A percentile compares a stretch with the other conserved stretches of the same genome.
phyloP scores from a whole-genome alignment of 1,140 invertebrate species.

The Orchestia grillus region DNA sequence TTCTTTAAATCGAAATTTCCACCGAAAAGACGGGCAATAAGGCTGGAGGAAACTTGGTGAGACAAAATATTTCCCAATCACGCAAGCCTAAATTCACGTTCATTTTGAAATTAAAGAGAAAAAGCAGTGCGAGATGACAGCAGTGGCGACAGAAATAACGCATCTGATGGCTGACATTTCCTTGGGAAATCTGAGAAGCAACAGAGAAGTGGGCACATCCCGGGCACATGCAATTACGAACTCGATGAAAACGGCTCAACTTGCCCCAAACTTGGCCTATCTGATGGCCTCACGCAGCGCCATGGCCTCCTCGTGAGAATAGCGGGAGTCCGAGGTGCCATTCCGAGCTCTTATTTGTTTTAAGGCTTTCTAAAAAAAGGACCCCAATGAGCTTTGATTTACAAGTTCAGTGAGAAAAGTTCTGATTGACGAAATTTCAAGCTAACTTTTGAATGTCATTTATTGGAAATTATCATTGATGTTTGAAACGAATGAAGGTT shows the following conservation, averaged over 20 bases:
- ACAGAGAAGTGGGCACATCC: neutral
- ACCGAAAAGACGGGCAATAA: neutral
- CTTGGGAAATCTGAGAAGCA: neutral
- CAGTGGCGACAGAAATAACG: neutral
- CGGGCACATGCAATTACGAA: neutral
- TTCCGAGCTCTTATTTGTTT: neutral
- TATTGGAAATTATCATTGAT: neutral
- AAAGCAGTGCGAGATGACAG: neutral
- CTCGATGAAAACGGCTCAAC: neutral
- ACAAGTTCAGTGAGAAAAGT: neutral
- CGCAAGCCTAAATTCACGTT: neutral
- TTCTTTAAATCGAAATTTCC: too few relatives aligned
- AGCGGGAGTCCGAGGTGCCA: neutral
- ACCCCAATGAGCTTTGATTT: neutral
- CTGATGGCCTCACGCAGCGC: neutral
- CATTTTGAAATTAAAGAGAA: neutral
- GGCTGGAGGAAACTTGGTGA: neutral
- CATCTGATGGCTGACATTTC: neutral
- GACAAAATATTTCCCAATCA: neutral
- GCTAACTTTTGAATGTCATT: neutral
- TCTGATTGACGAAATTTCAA: neutral
- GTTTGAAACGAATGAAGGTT: neutral
- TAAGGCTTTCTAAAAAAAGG: neutral
- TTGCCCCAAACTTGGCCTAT: neutral
- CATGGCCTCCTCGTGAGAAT: neutral